A percentile compares a stretch with the other conserved stretches of the same genome.
Evolutionary conservation across 2,888 invertebrate genomes (phyloP).

Genomic region (Stenodera caucasica): DNA sequence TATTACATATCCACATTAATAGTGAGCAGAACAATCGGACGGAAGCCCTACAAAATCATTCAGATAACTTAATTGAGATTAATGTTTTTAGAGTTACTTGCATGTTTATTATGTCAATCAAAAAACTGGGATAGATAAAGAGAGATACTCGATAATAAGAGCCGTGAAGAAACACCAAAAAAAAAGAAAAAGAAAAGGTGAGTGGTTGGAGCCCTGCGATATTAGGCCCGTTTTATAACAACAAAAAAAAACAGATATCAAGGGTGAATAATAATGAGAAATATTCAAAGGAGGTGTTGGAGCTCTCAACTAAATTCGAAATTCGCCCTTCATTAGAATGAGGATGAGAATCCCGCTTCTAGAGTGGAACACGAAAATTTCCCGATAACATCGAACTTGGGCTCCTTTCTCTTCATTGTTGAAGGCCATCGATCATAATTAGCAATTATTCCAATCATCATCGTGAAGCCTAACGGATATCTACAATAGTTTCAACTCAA

Average conservation of each 20-base stretch:
- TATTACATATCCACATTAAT: constrained; percentile 17
- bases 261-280: neutral
- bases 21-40: constrained; percentile 35
- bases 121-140: neutral
- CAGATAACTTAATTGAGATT: constrained; percentile 42
- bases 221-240: neutral
- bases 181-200: neutral
- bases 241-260: neutral
- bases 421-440: neutral
- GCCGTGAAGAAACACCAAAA: too few relatives aligned
- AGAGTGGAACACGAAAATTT: too few relatives aligned
- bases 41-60: constrained; percentile 39
- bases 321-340: too few relatives aligned
- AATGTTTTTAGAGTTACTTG: constrained; percentile 37
- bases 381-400: too few relatives aligned
- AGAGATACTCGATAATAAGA: neutral
- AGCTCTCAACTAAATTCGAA: too few relatives aligned
- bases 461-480: neutral
- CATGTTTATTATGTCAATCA: constrained; percentile 17
- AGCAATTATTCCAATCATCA: neutral
- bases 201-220: too few relatives aligned
- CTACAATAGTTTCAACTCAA: too few relatives aligned
- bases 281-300: neutral
- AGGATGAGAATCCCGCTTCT: too few relatives aligned
- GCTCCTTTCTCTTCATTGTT: too few relatives aligned